A percentile compares a stretch with the other conserved stretches of the same genome.
Evolutionary conservation across 2,797 vertebrate genomes (phyloP).

Genomic region (Mus minutoides): DNA sequence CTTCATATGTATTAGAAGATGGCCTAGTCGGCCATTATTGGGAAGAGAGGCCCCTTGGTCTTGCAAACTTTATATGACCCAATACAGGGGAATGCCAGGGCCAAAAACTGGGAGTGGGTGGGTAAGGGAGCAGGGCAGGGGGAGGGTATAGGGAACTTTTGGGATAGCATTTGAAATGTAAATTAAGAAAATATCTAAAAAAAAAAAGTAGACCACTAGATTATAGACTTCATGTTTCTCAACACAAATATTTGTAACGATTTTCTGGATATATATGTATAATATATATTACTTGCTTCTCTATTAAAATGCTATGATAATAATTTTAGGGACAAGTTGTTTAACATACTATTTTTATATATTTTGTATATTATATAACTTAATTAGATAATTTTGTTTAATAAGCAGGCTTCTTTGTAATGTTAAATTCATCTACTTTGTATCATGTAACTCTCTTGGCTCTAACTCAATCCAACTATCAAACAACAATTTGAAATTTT

Average conservation of each 20-base stretch:
- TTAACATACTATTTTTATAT: neutral
- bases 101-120: no score
- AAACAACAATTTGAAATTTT: slow-evolving; percentile 22
- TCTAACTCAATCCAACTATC: neutral
- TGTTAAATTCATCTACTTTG: neutral
- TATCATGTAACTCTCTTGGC: neutral
- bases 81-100: no score
- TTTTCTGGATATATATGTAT: slow-evolving; percentile 23
- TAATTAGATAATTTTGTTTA: neutral
- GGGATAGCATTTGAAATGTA: no score
- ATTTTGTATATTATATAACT: neutral
- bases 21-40: no score
- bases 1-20: no score
- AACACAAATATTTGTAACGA: neutral
- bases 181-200: no score
- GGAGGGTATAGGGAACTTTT: no score
- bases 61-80: no score
- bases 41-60: no score
- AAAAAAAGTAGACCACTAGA: slow-evolving; percentile 24
- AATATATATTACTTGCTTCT: neutral
- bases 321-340: slow-evolving; percentile 3
- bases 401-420: neutral
- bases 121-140: no score
- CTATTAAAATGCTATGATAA: neutral
- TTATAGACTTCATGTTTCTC: slow-evolving; percentile 40